Base-by-base conservation (phyloP, 2,797 vertebrate genomes). In the Cynopterus sphinx region DNA sequence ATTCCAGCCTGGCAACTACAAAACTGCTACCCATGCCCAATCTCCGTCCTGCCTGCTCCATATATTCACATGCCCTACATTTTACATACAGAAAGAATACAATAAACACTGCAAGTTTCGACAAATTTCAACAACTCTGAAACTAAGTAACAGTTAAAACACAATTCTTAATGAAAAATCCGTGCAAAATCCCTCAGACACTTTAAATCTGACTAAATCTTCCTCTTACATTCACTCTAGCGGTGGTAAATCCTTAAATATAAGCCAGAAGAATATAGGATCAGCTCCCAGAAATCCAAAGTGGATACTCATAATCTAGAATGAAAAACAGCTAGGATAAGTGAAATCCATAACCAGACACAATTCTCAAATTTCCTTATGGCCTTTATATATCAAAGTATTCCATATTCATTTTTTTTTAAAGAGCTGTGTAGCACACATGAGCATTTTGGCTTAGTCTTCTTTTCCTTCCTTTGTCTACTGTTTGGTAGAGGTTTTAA, bases 331-430 rank as follows among this genome's bases (percentile, higher is more conserved):
- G 11, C n/a, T 31, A 0, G 41, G 53, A 84, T 53, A 94, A 83
- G 70, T 78, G 33, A 90, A 59, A 92, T 71, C 49, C 21, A 51
- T 22, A 77, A 73, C 31, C 74, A 68, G 61, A 94, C 28, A 91
- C 28, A 61, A 86, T 94, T 83, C n/a, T 53, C 65, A 97, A 95
- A 84, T 61, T 53, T 94, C 86, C 61, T 55, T 41, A n/a, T 31
- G 63, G 26, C 3, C 57, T 87, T 90, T 67, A 36, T 9, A 24
- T 78, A 63, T 59, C 88, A 67, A 82, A 70, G 53, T 28, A 71
- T 68, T 61, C 61, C 75, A 43, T 46, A 89, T 39, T 87, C 39
- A 36, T 43, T 84, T 63, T 92, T 41, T 49, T 39, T 21, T n/a
- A 83, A 92, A 94, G 43, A 93, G 31, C 75, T 67, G 22, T 36